Conservation (phyloP, 1,140 invertebrate species). For the Lysiphlebus fabarum region DNA sequence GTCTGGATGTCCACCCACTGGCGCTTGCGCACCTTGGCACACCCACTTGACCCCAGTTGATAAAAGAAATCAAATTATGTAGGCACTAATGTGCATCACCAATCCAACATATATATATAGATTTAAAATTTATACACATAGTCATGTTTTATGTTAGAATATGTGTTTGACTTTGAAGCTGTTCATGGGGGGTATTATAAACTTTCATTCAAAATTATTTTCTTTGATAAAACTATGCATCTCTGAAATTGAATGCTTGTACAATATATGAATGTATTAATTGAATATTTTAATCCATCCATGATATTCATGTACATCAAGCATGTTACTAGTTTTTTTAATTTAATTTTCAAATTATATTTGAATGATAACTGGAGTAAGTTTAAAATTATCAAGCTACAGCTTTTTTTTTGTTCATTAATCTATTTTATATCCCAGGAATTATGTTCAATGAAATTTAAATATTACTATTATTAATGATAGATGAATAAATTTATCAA, state of each 20-base stretch:
- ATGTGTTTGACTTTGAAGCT: background rate
- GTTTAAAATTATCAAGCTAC: no score
- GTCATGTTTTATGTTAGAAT: background rate
- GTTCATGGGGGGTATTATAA: background rate
- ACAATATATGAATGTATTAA: no score
- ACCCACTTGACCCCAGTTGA: slow-evolving; percentile 36
- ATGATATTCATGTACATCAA: no score
- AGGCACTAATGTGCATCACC: slow-evolving; percentile 33
- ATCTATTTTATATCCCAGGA: no score
- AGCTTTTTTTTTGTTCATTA: no score
- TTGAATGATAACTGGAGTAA: no score
- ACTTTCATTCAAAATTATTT: background rate
- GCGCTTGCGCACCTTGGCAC: slow-evolving; percentile 33
- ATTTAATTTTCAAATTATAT: no score
- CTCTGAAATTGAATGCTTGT: background rate
- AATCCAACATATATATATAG: slow-evolving; percentile 11
- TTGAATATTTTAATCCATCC: no score
- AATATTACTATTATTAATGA: no score
- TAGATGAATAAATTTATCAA: no score
- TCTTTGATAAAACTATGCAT: background rate
- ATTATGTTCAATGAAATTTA: no score
- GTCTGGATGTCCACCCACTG: slow-evolving; percentile 28
- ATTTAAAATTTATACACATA: background rate
- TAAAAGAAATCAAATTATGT: slow-evolving; percentile 42
- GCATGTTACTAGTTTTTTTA: no score